phyloP scores from a whole-genome alignment of 2,113 vertebrate genomes.

The Mesocricetus auratus region DNA sequence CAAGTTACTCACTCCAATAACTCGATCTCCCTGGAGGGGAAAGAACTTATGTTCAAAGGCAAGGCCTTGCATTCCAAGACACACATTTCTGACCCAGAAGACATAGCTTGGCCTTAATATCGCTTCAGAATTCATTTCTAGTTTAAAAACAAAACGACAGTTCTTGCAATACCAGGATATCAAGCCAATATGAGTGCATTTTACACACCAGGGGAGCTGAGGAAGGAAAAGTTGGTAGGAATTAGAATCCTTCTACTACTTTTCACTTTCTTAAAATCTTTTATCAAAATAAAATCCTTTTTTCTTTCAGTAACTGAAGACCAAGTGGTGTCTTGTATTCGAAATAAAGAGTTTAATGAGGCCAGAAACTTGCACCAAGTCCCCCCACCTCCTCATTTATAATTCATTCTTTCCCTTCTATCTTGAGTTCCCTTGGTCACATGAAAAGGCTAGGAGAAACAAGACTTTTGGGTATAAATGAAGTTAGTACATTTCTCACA shows the following conservation, averaged over 20 bases:
- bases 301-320: background rate
- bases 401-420: background rate
- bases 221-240: background rate
- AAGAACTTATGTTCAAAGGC: background rate
- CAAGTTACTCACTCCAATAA: slow-evolving; percentile 59
- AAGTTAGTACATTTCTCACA: background rate
- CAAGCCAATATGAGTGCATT: background rate
- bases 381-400: slow-evolving; percentile 26
- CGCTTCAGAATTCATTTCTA: slow-evolving; percentile 16
- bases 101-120: background rate
- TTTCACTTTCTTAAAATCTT: background rate
- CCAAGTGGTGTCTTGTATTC: background rate
- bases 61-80: background rate
- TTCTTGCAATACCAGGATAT: background rate
- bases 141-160: slow-evolving; percentile 34
- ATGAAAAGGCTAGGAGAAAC: background rate
- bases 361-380: background rate
- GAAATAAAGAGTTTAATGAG: slow-evolving; percentile 32
- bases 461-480: background rate
- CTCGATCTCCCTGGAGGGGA: slow-evolving; percentile 74
- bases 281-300: background rate
- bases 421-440: background rate
- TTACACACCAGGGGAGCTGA: background rate
- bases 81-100: background rate
- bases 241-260: background rate